Evolutionary conservation across 2,113 vertebrate genomes (phyloP), one percentile per base, ranked within the genome.

Genomic region (Geococcyx californianus): DNA sequence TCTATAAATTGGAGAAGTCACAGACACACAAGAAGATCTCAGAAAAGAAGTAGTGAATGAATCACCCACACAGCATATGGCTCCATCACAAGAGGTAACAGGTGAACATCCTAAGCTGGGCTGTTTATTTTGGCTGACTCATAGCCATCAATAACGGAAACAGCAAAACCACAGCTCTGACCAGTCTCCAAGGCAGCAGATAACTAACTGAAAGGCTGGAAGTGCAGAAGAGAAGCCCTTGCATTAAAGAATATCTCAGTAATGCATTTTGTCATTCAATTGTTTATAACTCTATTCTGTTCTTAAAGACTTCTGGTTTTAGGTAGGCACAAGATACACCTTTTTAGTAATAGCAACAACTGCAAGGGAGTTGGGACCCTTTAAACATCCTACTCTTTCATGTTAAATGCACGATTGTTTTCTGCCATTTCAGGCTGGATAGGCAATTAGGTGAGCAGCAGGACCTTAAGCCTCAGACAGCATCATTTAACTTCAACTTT

Each of bases 41-140:
- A 69, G 25, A 34, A 77, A 74, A n/a, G 11, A 63, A 28, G 13
- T 69, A 64, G 15, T 17, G 20, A 64, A 44, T 1, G 15, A 84
- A 77, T 42, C 13, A 16, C 13, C 28, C 0, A 0, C 26, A 29
- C 7, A 69, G 59, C 31, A 21, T 20, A 19, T 25, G 36, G 34
- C 13, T 60, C 31, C 20, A 33, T 66, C 40, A 66, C 13, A 40
- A 67, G 69, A 82, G 12, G 7, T 38, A 92, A 8, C 36, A 52
- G 31, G 11, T 26, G 36, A 74, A 31, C 0, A 1, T 12, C 3
- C 56, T 54, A 67, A 40, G 19, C 6, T 36, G 45, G 17, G 24
- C 36, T 86, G 17, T 67, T 80, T 55, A 26, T 56, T 23, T 81
- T 72, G 40, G 5, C 21, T 68, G 31, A 78, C 20, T 55, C 8